Evolutionary conservation across 1,140 invertebrate genomes (phyloP).

Genomic region (Cheumatopsyche charites): DNA sequence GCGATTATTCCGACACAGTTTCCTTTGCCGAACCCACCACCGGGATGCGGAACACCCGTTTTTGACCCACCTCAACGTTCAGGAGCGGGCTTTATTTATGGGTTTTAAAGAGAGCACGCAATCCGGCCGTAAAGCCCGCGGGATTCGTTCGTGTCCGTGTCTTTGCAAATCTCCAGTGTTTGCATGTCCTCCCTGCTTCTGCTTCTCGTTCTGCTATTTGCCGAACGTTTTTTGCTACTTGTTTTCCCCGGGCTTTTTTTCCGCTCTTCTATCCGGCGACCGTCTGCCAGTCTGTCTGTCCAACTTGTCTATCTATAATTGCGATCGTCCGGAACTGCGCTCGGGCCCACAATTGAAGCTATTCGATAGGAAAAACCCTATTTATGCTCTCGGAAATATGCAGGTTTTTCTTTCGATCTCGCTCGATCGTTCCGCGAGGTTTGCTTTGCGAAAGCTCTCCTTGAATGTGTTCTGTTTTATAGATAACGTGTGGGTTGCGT

Average conservation of each 20-base stretch:
- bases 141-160: conserved; percentile 25
- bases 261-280: not conserved
- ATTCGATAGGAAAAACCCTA: not conserved
- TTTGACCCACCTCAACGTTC: not conserved
- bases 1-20: no score
- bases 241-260: not conserved
- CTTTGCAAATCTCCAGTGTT: conserved; percentile 11
- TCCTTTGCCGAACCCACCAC: not conserved
- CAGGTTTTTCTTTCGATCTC: no score
- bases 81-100: conserved; percentile 28
- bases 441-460: no score
- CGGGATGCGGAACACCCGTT: not conserved
- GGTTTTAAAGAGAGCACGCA: conserved; percentile 32
- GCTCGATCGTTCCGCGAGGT: no score
- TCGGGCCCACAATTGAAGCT: conserved; percentile 7
- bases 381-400: no score
- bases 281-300: conserved; percentile 1
- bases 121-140: conserved; percentile 29
- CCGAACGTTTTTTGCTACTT: not conserved
- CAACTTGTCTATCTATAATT: conserved; percentile 3
- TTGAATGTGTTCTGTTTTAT: no score
- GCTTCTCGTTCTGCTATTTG: conserved; percentile 7
- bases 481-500: no score
- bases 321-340: not conserved
- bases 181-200: conserved; percentile 14